A percentile compares a stretch with the other conserved stretches of the same genome.
These are phyloP conservation scores for Scaptomyza tumidula DNA, from an alignment of 2,888 invertebrate genomes.

Conservation along the genomic window DNA sequence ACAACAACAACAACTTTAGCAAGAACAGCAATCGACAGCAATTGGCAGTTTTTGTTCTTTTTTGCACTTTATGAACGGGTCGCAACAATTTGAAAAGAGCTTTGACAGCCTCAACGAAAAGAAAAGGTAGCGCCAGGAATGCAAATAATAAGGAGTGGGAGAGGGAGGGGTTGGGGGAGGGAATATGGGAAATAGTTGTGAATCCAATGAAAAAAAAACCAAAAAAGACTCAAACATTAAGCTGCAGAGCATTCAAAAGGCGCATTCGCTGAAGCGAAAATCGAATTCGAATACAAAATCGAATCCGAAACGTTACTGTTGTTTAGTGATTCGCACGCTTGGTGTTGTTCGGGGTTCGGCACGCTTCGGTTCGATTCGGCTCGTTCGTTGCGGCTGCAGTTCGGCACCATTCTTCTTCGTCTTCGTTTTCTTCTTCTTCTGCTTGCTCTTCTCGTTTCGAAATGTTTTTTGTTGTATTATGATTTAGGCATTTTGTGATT, in stretches of 20 bases:
- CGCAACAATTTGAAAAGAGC: neutral
- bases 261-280: neutral
- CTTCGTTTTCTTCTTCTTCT: constrained; percentile 9
- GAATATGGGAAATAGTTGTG: neutral
- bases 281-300: constrained; percentile 1
- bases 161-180: neutral
- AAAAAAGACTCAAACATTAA: no score
- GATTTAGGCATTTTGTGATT: constrained; percentile 70
- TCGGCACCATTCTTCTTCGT: constrained; percentile 9
- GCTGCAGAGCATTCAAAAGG: constrained; percentile 30
- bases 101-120: neutral
- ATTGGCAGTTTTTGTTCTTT: no score
- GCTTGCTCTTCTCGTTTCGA: constrained; percentile 53
- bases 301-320: neutral
- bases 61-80: constrained; percentile 3
- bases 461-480: constrained; percentile 52
- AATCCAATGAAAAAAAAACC: no score
- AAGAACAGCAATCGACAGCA: neutral
- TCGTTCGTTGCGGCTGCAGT: neutral
- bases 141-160: neutral
- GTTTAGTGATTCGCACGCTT: no score
- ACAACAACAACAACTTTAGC: constrained; percentile 1
- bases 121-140: no score
- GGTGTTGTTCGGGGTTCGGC: no score
- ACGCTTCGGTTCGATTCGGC: no score